A percentile compares a stretch with the other conserved stretches of the same genome.
Conservation (phyloP, 2,797 vertebrate genomes). For the Eremophila alpestris region DNA sequence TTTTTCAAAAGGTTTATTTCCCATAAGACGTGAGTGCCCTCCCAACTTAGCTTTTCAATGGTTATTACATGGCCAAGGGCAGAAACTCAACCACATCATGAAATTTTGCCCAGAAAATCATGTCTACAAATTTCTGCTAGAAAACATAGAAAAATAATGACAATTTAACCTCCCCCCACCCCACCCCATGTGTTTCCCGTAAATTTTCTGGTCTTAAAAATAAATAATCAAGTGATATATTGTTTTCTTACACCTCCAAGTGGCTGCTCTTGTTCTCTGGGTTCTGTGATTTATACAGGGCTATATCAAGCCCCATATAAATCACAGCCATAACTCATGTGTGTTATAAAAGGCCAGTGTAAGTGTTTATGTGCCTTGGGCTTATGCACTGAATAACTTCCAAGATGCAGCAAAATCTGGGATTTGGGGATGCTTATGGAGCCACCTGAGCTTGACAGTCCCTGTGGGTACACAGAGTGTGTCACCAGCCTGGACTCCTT, state of each 20-base stretch:
- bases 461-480: fast-evolving
- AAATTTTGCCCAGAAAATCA: not conserved
- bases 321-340: not conserved
- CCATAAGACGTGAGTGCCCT: not conserved
- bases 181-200: not conserved
- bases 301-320: not conserved
- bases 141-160: not conserved
- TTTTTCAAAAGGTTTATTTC: not conserved
- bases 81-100: not conserved
- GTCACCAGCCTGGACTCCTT: not conserved
- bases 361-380: not conserved
- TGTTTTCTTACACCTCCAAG: not conserved
- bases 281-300: no score
- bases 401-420: not conserved
- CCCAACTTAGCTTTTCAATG: not conserved
- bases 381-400: not conserved
- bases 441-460: not conserved
- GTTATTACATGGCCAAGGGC: not conserved
- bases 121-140: not conserved
- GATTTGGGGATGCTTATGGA: not conserved
- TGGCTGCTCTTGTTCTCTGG: not conserved
- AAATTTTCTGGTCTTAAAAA: not conserved
- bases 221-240: not conserved
- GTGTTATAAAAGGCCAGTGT: not conserved
- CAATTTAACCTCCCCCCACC: not conserved